Percentiles rank a stretch among this genome's conserved stretches.
phyloP scores from a whole-genome alignment of 2,113 vertebrate genomes.

The Poecile atricapillus region DNA sequence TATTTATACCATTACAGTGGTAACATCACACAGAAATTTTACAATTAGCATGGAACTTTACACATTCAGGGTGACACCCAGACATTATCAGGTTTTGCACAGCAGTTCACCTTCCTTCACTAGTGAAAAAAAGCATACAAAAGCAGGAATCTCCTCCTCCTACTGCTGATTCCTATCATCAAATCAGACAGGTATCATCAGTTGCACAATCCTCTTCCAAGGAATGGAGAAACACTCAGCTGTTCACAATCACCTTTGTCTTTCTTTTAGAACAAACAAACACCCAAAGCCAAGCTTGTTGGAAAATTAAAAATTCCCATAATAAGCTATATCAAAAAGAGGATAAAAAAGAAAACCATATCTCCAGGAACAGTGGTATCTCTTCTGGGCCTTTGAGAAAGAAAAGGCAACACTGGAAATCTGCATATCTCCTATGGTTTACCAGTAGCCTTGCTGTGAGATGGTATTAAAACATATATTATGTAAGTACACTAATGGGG shows the following conservation, averaged over 20 bases:
- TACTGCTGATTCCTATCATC: background rate
- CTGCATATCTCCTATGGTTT: background rate
- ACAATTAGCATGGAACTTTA: background rate
- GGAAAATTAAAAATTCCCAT: background rate
- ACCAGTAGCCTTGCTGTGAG: background rate
- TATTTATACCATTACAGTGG: background rate
- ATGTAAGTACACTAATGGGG: constrained; percentile 35
- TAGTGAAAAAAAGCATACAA: background rate
- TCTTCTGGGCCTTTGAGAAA: background rate
- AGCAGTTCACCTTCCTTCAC: background rate
- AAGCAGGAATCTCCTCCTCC: background rate
- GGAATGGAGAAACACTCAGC: background rate
- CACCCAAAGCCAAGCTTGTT: background rate
- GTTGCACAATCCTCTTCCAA: background rate
- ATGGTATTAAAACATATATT: constrained; percentile 41
- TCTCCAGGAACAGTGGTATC: background rate
- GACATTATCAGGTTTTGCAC: background rate
- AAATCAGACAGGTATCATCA: background rate
- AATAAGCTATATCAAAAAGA: background rate
- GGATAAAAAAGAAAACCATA: background rate
- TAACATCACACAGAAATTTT: background rate
- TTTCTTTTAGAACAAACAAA: background rate
- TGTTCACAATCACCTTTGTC: background rate
- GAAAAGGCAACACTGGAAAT: background rate
- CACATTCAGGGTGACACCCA: background rate